Conservation (phyloP, 1,140 invertebrate genomes). For the Drosophila sulfurigaster region DNA sequence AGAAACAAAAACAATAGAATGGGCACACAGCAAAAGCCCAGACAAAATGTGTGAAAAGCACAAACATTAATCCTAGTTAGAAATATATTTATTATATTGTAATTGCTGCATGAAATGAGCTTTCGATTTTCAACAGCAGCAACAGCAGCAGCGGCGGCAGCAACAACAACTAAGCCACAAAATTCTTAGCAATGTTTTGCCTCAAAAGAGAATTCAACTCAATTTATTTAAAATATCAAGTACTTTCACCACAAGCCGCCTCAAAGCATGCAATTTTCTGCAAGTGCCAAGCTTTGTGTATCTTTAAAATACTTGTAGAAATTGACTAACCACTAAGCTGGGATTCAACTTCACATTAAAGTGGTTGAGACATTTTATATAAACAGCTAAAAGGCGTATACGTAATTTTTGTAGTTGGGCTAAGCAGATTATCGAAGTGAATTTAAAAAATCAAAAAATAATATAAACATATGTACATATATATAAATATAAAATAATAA, state of each 20-base stretch:
- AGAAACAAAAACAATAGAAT: conserved; percentile 26
- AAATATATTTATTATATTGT: conserved; percentile 27
- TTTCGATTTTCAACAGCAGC: conserved; percentile 9
- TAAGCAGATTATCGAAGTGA: too few species aligned
- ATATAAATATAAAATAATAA: too few species aligned
- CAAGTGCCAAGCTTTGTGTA: neutral
- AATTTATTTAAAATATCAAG: conserved; percentile 14
- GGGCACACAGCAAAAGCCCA: conserved; percentile 20
- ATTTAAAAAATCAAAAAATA: too few species aligned
- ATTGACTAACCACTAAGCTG: too few species aligned
- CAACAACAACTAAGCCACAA: neutral
- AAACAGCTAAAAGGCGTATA: too few species aligned
- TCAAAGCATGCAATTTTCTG: conserved; percentile 15
- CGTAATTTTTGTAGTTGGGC: too few species aligned
- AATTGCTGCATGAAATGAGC: conserved; percentile 16
- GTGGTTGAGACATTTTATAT: too few species aligned
- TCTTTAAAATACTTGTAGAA: neutral
- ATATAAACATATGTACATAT: too few species aligned
- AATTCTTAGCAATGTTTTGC: neutral
- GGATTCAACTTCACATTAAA: too few species aligned
- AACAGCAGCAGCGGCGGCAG: too few species aligned
- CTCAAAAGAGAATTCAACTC: neutral
- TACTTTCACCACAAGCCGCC: conserved; percentile 5
- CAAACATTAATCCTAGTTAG: conserved; percentile 18
- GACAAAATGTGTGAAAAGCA: conserved; percentile 37